Percentiles rank a stretch among this genome's conserved stretches.
Evolutionary conservation across 2,113 vertebrate species (phyloP).

Genomic region (Phaethornis superciliosus): DNA sequence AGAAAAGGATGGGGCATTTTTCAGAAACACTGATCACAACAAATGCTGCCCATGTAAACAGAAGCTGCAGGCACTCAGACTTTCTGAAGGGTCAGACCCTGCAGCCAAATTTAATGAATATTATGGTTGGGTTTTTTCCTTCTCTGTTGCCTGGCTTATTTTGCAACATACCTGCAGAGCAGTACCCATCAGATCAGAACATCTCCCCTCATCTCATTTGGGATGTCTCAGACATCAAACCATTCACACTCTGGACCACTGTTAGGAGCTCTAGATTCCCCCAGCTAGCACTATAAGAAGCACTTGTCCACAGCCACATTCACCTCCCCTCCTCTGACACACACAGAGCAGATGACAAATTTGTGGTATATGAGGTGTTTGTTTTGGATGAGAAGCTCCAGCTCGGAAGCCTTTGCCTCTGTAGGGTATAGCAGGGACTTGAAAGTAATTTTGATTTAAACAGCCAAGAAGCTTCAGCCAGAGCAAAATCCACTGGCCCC

Average conservation of each 20-base stretch:
- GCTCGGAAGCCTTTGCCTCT: background rate
- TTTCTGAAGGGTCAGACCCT: background rate
- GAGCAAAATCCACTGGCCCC: background rate
- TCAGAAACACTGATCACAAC: background rate
- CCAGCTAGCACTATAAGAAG: background rate
- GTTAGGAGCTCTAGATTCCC: background rate
- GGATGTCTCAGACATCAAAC: background rate
- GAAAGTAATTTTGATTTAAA: background rate
- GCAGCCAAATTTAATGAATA: conserved; percentile 12
- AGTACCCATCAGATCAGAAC: background rate
- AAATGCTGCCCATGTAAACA: background rate
- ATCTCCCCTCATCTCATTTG: background rate
- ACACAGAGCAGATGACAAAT: background rate
- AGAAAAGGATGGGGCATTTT: background rate
- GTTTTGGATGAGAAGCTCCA: background rate
- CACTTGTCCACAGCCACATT: background rate
- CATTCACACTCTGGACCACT: background rate
- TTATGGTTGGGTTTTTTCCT: background rate
- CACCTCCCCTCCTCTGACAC: background rate
- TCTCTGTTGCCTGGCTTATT: background rate
- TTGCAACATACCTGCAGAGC: background rate
- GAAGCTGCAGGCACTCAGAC: background rate
- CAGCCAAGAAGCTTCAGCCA: background rate
- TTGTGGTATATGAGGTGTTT: background rate
- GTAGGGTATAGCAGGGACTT: background rate